Conservation (phyloP, 2,113 vertebrate genomes). For the Corvus cornix region DNA sequence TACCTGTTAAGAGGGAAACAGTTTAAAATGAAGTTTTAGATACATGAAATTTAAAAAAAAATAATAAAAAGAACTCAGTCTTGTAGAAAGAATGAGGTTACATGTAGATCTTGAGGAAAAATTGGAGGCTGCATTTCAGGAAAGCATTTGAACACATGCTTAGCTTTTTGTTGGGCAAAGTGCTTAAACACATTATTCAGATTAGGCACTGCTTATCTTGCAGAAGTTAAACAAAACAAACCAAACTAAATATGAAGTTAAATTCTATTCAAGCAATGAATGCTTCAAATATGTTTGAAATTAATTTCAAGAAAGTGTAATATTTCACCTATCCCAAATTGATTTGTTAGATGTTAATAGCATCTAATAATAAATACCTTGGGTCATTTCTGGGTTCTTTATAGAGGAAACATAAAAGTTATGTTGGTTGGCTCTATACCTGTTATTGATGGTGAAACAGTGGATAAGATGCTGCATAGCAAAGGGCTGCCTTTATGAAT, state of each 20-base stretch:
- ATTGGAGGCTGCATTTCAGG: background rate
- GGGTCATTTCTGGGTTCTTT: background rate
- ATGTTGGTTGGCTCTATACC: background rate
- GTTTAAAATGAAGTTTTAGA: background rate
- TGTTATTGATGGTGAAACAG: background rate
- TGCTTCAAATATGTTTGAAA: background rate
- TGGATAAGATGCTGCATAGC: background rate
- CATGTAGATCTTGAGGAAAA: background rate
- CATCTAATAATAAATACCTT: background rate
- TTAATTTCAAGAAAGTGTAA: background rate
- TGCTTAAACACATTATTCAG: background rate
- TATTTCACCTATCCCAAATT: background rate
- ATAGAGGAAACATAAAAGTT: background rate
- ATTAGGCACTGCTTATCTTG: background rate
- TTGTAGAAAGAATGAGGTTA: background rate
- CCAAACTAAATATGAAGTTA: background rate
- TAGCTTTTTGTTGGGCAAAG: background rate
- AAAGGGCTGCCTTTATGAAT: background rate
- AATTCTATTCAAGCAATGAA: background rate
- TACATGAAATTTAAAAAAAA: background rate
- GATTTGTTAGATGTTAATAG: background rate
- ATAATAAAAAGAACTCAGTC: no score
- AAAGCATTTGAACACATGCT: background rate
- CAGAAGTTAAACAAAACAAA: background rate
- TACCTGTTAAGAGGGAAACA: background rate